A percentile compares a stretch with the other conserved stretches of the same genome.
Evolutionary conservation across 2,797 vertebrate genomes (phyloP).

Genomic region (Cynopterus sphinx): DNA sequence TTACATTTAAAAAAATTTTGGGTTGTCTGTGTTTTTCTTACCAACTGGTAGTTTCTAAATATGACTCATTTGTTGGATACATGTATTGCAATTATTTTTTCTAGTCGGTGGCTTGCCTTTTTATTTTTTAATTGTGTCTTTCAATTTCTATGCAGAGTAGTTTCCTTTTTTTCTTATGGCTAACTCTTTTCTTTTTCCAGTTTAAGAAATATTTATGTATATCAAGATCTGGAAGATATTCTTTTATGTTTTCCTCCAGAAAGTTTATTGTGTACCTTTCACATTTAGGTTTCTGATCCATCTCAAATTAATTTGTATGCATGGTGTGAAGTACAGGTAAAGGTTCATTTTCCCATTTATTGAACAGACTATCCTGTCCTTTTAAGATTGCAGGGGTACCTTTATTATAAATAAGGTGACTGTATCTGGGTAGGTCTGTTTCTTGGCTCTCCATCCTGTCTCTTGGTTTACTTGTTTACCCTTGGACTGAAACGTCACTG

Average conservation of each 20-base stretch:
- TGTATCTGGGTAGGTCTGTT: background rate
- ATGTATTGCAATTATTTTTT: background rate
- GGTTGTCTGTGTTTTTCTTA: background rate
- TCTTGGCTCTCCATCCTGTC: background rate
- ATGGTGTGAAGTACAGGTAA: background rate
- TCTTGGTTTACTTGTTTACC: background rate
- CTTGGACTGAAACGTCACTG: background rate
- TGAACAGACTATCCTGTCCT: background rate
- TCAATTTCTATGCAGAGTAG: background rate
- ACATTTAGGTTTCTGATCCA: background rate
- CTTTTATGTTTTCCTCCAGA: background rate
- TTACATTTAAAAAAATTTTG: background rate
- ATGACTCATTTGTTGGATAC: background rate
- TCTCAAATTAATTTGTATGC: slow-evolving; percentile 12
- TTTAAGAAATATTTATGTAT: slow-evolving; percentile 27
- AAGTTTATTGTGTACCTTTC: background rate
- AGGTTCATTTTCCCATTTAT: background rate
- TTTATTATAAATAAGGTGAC: background rate
- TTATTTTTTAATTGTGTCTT: background rate
- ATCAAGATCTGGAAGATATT: background rate
- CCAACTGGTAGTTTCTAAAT: background rate
- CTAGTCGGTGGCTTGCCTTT: background rate
- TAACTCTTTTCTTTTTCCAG: background rate
- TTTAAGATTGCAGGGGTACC: background rate
- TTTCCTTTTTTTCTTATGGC: background rate